Evolutionary conservation across 1,140 invertebrate genomes (phyloP), one percentile per base, ranked within the genome.

Genomic region (Drosophila saltans): DNA sequence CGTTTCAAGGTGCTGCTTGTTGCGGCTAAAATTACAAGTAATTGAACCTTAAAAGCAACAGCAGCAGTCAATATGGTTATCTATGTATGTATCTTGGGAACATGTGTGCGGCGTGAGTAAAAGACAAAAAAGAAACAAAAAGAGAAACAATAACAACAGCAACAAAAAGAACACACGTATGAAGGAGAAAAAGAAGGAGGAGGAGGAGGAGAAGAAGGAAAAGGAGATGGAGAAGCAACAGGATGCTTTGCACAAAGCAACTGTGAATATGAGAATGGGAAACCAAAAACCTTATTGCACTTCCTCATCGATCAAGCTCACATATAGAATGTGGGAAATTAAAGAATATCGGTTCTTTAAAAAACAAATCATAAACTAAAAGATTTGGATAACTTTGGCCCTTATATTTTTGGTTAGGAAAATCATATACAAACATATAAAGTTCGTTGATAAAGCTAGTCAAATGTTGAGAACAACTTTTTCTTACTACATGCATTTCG

Each of bases 1-100:
- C 30, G 45, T 63, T 75, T 59, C 75, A 41, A 76, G 74, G 10
- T 52, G 45, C 24, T 52, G 45, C 7, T 72, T 76, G 82, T 77
- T 86, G 80, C 73, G 83, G 83, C 83, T 86, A 80, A 86, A 86
- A 86, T 86, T 86, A 88, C 83, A 88, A 83, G 83, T 86, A 86
- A 86, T 88, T 86, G 83, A 86, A 88, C 80, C 80, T 78, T 69
- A 74, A 78, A 52, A 52, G 45, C 45, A 52, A 52, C 45, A 52
- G 45, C 45, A 52, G 45, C 45, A 52, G 45, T 52, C 45, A 52
- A 52, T 65, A 75, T 70, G 80, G 59, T 66, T 72, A 68, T 72
- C 26, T 30, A 21, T 6, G 60, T 30, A 21, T 6, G 60, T 26
- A 57, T 52, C 33, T 11, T 59, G 61, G 24, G 55, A 57, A 66